These are phyloP conservation scores for Charanyca ferruginea DNA, from an alignment of 2,888 invertebrate genomes.

Conservation along the genomic window DNA sequence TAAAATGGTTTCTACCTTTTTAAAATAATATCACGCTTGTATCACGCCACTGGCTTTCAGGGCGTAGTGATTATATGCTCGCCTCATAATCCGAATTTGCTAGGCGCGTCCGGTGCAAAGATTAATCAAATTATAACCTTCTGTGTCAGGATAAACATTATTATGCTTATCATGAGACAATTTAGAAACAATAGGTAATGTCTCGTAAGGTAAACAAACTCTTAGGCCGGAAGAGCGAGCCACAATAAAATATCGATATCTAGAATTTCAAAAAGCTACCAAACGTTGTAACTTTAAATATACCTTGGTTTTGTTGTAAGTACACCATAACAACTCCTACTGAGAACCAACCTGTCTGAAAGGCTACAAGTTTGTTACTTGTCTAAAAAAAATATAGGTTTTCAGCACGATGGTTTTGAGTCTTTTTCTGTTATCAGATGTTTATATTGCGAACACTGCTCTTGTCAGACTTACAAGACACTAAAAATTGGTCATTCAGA, in stretches of 20 bases:
- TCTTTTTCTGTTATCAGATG: not conserved
- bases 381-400: not conserved
- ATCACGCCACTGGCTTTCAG: conserved; percentile 11
- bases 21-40: conserved; percentile 12
- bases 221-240: not conserved
- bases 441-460: not conserved
- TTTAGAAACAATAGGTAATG: not conserved
- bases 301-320: too few relatives aligned
- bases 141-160: not conserved
- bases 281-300: too few relatives aligned
- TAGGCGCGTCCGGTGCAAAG: conserved; percentile 4
- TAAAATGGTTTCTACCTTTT: conserved; percentile 18
- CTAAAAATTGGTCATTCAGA: conserved; percentile 3
- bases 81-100: not conserved
- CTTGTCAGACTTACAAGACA: not conserved
- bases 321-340: too few relatives aligned
- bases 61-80: conserved; percentile 26
- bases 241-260: too few relatives aligned
- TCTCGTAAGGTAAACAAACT: not conserved
- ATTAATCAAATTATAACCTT: conserved; percentile 7
- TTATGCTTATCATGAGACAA: not conserved
- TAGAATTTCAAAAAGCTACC: too few relatives aligned
- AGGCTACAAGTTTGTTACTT: not conserved
- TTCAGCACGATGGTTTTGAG: too few relatives aligned
- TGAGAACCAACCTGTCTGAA: too few relatives aligned